phyloP scores from a whole-genome alignment of 2,113 vertebrate genomes.

The Peromyscus polionotus region DNA sequence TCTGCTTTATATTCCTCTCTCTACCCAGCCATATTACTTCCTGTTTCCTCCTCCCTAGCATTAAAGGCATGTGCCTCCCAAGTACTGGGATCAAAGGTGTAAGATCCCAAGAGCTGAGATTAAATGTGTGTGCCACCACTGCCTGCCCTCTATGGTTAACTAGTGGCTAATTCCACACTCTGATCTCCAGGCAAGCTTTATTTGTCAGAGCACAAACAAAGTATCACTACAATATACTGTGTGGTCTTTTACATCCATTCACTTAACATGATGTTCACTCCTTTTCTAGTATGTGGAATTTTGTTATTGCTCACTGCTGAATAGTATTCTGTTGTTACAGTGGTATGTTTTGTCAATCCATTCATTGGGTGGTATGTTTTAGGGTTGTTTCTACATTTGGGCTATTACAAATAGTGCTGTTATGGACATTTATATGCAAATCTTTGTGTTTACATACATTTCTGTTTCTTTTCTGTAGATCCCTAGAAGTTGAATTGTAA shows the following conservation, averaged over 20 bases:
- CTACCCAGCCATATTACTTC: too few relatives aligned
- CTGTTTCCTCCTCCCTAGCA: too few relatives aligned
- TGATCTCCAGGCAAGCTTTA: too few relatives aligned
- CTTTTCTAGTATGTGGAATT: background rate
- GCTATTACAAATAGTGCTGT: background rate
- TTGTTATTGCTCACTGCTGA: background rate
- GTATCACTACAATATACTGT: background rate
- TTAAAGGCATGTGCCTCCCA: too few relatives aligned
- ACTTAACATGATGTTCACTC: background rate
- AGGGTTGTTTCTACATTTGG: background rate
- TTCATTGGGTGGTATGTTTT: background rate
- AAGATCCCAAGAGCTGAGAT: too few relatives aligned
- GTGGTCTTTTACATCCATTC: conserved; percentile 9
- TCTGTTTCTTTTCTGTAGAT: background rate
- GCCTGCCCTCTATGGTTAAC: too few relatives aligned
- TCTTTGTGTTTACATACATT: background rate
- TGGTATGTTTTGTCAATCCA: background rate
- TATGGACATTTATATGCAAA: background rate
- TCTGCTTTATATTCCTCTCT: too few relatives aligned
- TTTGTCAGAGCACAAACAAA: too few relatives aligned
- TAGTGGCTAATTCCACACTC: too few relatives aligned
- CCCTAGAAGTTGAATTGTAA: background rate
- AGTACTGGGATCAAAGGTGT: too few relatives aligned
- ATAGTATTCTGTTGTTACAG: background rate
- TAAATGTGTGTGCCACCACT: too few relatives aligned